These are phyloP conservation scores for Arctia plantaginis DNA, from an alignment of 2,888 invertebrate species.

Conservation along the genomic window DNA sequence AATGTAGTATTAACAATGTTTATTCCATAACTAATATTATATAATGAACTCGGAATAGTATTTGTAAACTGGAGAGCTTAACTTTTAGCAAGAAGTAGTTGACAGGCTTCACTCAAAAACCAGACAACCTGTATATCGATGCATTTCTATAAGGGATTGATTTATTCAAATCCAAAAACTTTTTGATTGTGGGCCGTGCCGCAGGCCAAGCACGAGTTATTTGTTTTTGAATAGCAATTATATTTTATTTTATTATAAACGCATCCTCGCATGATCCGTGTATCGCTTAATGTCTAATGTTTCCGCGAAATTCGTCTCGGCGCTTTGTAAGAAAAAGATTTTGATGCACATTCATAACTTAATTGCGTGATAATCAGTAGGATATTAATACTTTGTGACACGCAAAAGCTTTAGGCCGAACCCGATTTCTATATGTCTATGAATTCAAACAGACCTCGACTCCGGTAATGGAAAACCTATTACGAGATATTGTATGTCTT, in stretches of 20 bases:
- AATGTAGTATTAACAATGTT: no score
- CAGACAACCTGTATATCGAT: conserved; percentile 70
- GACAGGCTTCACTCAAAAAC: conserved; percentile 26
- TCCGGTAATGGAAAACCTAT: not conserved
- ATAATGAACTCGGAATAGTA: no score
- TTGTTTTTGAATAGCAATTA: conserved; percentile 86
- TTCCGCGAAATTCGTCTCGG: conserved; percentile 82
- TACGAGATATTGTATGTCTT: not conserved
- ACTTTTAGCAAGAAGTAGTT: not conserved
- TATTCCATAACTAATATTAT: no score
- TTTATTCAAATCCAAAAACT: conserved; percentile 84
- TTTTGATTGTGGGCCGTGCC: conserved; percentile 80
- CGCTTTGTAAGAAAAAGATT: conserved; percentile 58
- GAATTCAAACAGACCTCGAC: not conserved
- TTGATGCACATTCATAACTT: conserved; percentile 64
- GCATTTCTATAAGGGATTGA: conserved; percentile 85
- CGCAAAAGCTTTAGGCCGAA: conserved; percentile 29
- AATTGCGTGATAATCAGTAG: conserved; percentile 61
- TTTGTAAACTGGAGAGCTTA: no score
- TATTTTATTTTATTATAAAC: conserved; percentile 83
- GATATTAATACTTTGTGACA: conserved; percentile 35
- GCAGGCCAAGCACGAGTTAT: conserved; percentile 77
- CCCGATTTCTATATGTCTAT: not conserved
- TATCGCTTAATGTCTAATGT: conserved; percentile 67
- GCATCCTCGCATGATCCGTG: conserved; percentile 73